Evolutionary conservation across 2,888 invertebrate genomes (phyloP).

Genomic region (Nomada fucata): DNA sequence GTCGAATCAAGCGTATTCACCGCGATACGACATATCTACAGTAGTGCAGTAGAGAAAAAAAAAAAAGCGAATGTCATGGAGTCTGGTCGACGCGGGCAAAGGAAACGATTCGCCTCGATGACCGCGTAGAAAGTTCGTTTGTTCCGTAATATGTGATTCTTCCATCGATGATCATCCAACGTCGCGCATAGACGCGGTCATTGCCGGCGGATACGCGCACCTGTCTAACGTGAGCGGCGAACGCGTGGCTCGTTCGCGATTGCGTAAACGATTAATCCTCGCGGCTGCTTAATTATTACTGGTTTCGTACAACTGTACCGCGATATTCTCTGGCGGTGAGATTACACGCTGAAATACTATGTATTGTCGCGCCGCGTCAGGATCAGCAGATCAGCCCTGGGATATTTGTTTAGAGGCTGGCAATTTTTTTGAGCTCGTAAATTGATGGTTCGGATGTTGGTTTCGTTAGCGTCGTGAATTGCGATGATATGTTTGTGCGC

Average conservation of each 20-base stretch:
- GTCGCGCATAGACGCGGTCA: conserved; percentile 53
- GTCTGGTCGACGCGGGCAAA: conserved; percentile 10
- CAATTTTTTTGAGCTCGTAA: background rate
- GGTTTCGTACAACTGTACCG: conserved; percentile 4
- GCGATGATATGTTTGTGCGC: too few species aligned
- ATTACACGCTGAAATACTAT: background rate
- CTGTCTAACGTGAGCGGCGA: conserved; percentile 21
- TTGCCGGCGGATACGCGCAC: conserved; percentile 46
- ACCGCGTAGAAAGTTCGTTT: conserved; percentile 57
- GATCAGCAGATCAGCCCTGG: conserved; percentile 5
- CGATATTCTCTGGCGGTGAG: conserved; percentile 11
- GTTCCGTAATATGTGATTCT: conserved; percentile 52
- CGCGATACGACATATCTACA: conserved; percentile 31
- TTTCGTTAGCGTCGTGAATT: background rate
- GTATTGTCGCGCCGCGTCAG: conserved; percentile 2
- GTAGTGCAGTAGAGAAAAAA: background rate
- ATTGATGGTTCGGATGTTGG: background rate
- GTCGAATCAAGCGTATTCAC: background rate
- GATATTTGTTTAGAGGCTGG: background rate
- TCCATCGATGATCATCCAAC: conserved; percentile 46
- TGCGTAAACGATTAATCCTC: conserved; percentile 43
- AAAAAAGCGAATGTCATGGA: conserved; percentile 27
- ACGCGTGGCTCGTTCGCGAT: conserved; percentile 26
- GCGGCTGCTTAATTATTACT: conserved; percentile 27
- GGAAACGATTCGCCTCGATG: conserved; percentile 61